phyloP scores from a whole-genome alignment of 2,797 vertebrate species.

The Hypotaenidia philippensis region DNA sequence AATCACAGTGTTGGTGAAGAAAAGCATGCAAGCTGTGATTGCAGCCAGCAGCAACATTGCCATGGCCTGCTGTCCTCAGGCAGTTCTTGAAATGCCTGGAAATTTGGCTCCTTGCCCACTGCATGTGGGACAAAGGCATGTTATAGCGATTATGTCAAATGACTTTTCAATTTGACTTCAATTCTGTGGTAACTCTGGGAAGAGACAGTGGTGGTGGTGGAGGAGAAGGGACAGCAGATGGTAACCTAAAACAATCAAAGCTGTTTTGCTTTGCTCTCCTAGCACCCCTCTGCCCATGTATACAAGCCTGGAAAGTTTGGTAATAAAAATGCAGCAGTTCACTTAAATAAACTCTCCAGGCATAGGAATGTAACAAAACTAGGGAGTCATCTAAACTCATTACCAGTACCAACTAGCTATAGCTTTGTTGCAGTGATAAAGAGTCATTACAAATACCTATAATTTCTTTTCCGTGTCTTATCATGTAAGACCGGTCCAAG shows the following conservation, averaged over 20 bases:
- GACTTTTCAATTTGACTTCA: slow-evolving; percentile 56
- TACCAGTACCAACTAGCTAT: not conserved
- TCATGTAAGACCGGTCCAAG: not conserved
- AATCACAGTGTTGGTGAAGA: slow-evolving; percentile 32
- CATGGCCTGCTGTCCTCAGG: not conserved
- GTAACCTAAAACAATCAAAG: slow-evolving; percentile 36
- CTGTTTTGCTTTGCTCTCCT: not conserved
- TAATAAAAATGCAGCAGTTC: slow-evolving; percentile 57
- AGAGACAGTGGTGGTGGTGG: not conserved
- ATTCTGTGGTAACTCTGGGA: slow-evolving; percentile 8
- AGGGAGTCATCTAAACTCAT: slow-evolving; percentile 10
- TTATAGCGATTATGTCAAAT: slow-evolving; percentile 34
- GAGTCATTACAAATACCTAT: not conserved
- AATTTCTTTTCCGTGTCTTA: not conserved
- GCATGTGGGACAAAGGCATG: not conserved
- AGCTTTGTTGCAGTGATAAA: not conserved
- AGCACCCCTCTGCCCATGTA: not conserved
- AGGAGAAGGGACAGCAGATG: not conserved
- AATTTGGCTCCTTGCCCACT: slow-evolving; percentile 5
- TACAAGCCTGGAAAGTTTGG: slow-evolving; percentile 1
- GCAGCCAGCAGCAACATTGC: not conserved
- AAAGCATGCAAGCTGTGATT: slow-evolving; percentile 19
- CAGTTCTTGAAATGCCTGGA: slow-evolving; percentile 32
- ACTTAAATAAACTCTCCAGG: slow-evolving; percentile 49
- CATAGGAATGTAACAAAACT: slow-evolving; percentile 26